phyloP scores from a whole-genome alignment of 2,797 vertebrate genomes.

The Rhinella marina region DNA sequence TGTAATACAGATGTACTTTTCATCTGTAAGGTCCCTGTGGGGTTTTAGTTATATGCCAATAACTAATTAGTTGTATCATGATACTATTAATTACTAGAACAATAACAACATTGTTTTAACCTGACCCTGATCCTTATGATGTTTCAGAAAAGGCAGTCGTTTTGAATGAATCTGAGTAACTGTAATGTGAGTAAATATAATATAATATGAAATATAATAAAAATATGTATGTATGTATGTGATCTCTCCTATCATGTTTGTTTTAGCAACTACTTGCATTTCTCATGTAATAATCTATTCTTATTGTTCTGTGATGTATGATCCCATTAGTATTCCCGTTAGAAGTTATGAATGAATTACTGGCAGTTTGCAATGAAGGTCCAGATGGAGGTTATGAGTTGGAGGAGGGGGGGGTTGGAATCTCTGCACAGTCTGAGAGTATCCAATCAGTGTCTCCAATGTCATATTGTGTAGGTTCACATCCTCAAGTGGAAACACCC shows the following conservation, averaged over 20 bases:
- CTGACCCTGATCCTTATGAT: neutral
- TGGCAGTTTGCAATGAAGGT: no score
- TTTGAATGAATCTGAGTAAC: neutral
- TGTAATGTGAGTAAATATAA: neutral
- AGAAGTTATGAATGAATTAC: no score
- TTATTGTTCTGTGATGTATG: no score
- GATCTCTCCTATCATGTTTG: neutral
- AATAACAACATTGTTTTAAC: neutral
- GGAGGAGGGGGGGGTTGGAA: no score
- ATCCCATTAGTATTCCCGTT: no score
- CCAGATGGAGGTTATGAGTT: no score
- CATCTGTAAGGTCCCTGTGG: slow-evolving; percentile 20
- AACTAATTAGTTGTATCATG: slow-evolving; percentile 23
- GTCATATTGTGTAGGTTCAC: no score
- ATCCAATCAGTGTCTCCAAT: no score
- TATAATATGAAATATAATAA: neutral
- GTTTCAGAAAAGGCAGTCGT: no score
- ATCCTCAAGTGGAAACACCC: no score
- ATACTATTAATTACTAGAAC: slow-evolving; percentile 5
- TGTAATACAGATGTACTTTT: slow-evolving; percentile 41
- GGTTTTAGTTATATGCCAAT: slow-evolving; percentile 28
- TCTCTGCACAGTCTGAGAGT: no score
- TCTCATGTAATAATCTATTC: no score
- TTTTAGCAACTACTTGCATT: neutral
- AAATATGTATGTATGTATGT: neutral